Evolutionary conservation across 2,113 vertebrate species (phyloP).

Genomic region (Macquaria ambigua): DNA sequence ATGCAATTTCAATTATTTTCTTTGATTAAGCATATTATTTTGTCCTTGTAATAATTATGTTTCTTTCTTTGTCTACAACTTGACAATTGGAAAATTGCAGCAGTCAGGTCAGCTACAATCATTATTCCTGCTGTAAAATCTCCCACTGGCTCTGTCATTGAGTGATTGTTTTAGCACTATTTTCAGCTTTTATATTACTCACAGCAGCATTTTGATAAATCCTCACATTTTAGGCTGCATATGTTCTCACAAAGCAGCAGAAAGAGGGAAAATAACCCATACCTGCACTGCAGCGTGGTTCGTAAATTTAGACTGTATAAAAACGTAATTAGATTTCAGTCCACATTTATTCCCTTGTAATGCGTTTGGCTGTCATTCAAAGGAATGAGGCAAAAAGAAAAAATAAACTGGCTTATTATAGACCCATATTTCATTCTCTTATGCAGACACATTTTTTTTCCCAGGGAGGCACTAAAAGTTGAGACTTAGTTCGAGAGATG

Average conservation of each 20-base stretch:
- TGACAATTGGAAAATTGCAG: conserved; percentile 4
- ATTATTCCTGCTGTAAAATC: conserved; percentile 25
- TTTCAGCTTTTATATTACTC: conserved; percentile 32
- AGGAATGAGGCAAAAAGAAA: conserved; percentile 31
- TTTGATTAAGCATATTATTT: conserved; percentile 35
- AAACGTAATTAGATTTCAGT: conserved; percentile 66
- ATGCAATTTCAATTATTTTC: conserved; percentile 26
- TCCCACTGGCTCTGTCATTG: neutral
- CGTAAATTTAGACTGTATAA: conserved; percentile 60
- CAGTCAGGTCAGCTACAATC: conserved; percentile 7
- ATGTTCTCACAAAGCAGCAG: conserved; percentile 25
- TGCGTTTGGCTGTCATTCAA: conserved; percentile 67
- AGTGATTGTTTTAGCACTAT: conserved; percentile 21
- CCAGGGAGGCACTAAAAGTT: conserved; percentile 25
- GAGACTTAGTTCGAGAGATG: conserved; percentile 2
- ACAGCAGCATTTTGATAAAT: conserved; percentile 39
- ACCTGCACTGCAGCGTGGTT: conserved; percentile 38
- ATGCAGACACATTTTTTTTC: conserved; percentile 29
- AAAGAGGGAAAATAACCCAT: conserved; percentile 28
- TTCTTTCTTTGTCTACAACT: conserved; percentile 2
- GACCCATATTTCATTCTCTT: conserved; percentile 31
- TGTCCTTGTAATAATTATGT: neutral
- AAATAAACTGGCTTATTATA: conserved; percentile 22
- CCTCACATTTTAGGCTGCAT: conserved; percentile 29
- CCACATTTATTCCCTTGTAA: conserved; percentile 55